phyloP scores from a whole-genome alignment of 2,888 invertebrate genomes.

The Thyatira batis region DNA sequence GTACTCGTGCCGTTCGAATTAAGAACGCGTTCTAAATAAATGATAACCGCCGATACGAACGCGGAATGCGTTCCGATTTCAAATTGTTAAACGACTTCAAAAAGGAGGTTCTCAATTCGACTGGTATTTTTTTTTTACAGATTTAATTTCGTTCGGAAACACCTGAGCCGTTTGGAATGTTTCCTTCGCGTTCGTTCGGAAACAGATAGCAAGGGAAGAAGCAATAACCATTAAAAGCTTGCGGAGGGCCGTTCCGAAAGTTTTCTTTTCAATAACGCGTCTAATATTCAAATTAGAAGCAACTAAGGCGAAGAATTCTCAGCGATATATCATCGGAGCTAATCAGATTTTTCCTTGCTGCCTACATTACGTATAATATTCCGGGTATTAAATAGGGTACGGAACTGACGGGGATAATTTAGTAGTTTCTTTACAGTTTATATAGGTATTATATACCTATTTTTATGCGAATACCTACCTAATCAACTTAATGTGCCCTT shows the following conservation, averaged over 20 bases:
- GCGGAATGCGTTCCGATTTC: conserved; percentile 19
- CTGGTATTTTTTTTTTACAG: too few relatives aligned
- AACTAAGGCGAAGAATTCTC: conserved; percentile 71
- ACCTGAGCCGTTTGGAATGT: conserved; percentile 44
- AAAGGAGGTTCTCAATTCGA: too few relatives aligned
- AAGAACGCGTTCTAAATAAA: conserved; percentile 68
- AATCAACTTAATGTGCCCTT: too few relatives aligned
- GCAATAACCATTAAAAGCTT: conserved; percentile 80
- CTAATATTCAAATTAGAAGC: conserved; percentile 81
- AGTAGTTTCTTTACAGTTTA: conserved; percentile 48
- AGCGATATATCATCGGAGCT: conserved; percentile 78
- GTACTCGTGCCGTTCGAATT: conserved; percentile 66
- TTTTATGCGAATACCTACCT: conserved; percentile 32
- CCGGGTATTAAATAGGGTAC: conserved; percentile 61
- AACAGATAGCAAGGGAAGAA: conserved; percentile 58
- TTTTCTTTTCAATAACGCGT: conserved; percentile 82
- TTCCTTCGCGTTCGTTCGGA: conserved; percentile 37
- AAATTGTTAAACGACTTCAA: too few relatives aligned
- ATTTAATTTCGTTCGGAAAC: conserved; percentile 15
- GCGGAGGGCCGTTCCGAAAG: conserved; percentile 73
- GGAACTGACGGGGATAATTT: conserved; percentile 25
- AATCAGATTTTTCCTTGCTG: conserved; percentile 71
- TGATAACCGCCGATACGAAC: conserved; percentile 57
- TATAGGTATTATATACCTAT: too few relatives aligned
- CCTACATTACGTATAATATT: conserved; percentile 63